Conservation (phyloP, 1,140 invertebrate genomes). For the Drosophila melanica region DNA sequence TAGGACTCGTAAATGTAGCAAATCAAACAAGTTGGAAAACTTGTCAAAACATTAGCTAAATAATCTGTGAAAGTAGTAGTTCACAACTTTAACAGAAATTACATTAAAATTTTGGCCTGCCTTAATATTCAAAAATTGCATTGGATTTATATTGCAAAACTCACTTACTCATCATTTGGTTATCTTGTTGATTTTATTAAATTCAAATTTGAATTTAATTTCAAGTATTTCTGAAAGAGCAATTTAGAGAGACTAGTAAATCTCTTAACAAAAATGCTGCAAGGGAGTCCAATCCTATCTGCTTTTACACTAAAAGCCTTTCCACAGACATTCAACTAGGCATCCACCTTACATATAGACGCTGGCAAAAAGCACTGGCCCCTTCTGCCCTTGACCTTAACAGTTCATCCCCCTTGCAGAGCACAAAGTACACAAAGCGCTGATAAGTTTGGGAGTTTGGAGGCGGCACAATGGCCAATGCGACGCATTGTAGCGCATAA, state of each 20-base stretch:
- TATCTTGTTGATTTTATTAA: not conserved
- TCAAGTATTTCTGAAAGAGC: conserved; percentile 27
- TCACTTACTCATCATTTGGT: not conserved
- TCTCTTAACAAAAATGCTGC: conserved; percentile 4
- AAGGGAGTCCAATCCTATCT: too few relatives aligned
- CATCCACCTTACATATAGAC: conserved; percentile 14
- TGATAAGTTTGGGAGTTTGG: conserved; percentile 33
- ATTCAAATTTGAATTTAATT: conserved; percentile 21
- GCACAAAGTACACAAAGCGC: conserved; percentile 19
- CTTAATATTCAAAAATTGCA: too few relatives aligned
- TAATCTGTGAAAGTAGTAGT: not conserved
- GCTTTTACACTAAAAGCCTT: conserved; percentile 2
- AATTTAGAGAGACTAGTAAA: conserved; percentile 18
- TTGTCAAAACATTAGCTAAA: not conserved
- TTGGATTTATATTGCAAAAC: not conserved
- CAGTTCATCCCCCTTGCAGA: not conserved
- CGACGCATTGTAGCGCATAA: conserved; percentile 77
- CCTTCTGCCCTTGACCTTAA: conserved; percentile 39
- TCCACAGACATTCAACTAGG: conserved; percentile 30
- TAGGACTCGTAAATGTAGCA: not conserved
- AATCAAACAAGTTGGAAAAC: not conserved
- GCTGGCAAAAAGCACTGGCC: conserved; percentile 8
- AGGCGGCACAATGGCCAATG: conserved; percentile 58
- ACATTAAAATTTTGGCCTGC: too few relatives aligned
- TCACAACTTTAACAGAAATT: not conserved